Percentiles rank a stretch among this genome's conserved stretches.
Conservation (phyloP, 30 jellyfish, hydroid and myxozoan genomes). For the Euphysa ruthae region DNA sequence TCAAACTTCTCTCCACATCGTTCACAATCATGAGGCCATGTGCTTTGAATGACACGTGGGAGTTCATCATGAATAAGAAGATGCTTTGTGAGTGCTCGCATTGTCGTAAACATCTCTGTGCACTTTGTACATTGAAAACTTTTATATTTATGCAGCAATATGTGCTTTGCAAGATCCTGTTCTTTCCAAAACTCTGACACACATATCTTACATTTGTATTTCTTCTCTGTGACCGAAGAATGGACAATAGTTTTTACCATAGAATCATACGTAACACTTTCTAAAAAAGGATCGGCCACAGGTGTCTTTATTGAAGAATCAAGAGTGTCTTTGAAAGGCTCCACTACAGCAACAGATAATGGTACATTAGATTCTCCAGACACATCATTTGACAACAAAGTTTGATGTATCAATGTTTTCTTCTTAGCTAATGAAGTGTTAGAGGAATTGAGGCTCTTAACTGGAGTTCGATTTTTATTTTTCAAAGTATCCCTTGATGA, state of each 20-base stretch:
- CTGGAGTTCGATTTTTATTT: neutral
- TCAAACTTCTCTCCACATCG: slow-evolving; percentile 30
- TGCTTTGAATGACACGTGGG: neutral
- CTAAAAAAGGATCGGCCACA: too few relatives aligned
- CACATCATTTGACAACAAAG: too few relatives aligned
- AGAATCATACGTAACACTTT: neutral
- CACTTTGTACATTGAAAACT: slow-evolving; percentile 64
- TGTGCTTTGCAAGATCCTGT: slow-evolving; percentile 33
- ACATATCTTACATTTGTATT: slow-evolving; percentile 44
- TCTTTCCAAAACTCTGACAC: slow-evolving; percentile 35
- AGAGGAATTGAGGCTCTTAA: too few relatives aligned
- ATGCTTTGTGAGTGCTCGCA: slow-evolving; percentile 72
- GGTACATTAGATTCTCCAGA: too few relatives aligned
- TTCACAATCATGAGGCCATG: slow-evolving; percentile 41
- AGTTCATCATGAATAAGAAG: slow-evolving; percentile 42
- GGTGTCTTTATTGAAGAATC: too few relatives aligned
- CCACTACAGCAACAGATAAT: too few relatives aligned
- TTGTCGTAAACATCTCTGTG: slow-evolving; percentile 47
- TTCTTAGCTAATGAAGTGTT: too few relatives aligned
- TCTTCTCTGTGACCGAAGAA: neutral
- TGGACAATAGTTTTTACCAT: neutral
- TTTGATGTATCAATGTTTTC: too few relatives aligned
- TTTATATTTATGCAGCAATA: slow-evolving; percentile 32
- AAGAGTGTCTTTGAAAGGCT: too few relatives aligned
- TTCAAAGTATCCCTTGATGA: too few relatives aligned